Conservation (phyloP, 2,113 vertebrate genomes). For the Theristicus caerulescens region DNA sequence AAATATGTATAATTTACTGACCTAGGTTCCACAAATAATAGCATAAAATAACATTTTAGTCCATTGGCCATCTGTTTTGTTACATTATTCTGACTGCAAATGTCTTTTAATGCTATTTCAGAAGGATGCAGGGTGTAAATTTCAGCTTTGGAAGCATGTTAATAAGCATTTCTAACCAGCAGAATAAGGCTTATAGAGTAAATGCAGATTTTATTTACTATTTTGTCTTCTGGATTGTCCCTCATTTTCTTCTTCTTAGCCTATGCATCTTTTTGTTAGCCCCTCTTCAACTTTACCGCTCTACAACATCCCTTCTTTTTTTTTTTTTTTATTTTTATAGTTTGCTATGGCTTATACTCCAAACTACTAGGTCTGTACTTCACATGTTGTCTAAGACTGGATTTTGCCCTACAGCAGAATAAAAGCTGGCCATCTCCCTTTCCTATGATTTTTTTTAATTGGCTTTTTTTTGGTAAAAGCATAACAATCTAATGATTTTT, state of each 20-base stretch:
- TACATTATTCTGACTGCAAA: constrained; percentile 10
- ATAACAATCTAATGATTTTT: background rate
- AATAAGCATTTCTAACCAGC: background rate
- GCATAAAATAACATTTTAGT: background rate
- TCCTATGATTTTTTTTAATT: background rate
- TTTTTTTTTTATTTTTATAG: background rate
- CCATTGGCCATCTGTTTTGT: constrained; percentile 37
- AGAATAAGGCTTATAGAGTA: background rate
- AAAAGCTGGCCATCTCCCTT: background rate
- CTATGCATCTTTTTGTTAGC: background rate
- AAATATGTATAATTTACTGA: constrained; percentile 44
- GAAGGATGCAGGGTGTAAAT: background rate
- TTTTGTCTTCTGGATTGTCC: background rate
- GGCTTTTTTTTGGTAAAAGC: background rate
- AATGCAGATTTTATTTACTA: background rate
- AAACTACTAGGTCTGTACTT: background rate
- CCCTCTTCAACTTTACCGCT: background rate
- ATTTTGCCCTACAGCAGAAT: background rate
- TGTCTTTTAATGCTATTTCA: background rate
- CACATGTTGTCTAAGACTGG: background rate
- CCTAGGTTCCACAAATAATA: constrained; percentile 1
- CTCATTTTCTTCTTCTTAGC: background rate
- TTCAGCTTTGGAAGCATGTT: background rate
- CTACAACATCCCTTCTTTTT: background rate
- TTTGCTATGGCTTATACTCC: background rate